Evolutionary conservation across 1,140 invertebrate species (phyloP).

Genomic region (Potamilus streckersoni): DNA sequence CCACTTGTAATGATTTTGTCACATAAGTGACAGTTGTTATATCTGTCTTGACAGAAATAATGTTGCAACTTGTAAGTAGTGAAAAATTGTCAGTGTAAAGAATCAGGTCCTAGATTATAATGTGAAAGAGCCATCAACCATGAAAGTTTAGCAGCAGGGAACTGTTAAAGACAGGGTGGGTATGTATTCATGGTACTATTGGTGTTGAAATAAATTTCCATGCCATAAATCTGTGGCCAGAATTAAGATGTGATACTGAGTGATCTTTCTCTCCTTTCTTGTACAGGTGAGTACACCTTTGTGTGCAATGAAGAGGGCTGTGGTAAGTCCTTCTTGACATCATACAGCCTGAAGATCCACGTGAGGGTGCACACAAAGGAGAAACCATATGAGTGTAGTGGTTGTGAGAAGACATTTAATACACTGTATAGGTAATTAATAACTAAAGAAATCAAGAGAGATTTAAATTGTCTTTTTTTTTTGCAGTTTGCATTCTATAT

Average conservation of each 20-base stretch:
- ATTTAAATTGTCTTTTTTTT: not conserved
- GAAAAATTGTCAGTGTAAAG: too few species aligned
- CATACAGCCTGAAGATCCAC: constrained; percentile 94
- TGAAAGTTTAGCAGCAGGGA: too few species aligned
- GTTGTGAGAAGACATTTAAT: constrained; percentile 93
- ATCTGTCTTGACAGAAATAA: too few species aligned
- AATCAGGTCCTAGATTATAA: too few species aligned
- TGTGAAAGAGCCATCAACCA: too few species aligned
- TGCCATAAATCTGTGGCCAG: not conserved
- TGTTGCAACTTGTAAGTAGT: too few species aligned
- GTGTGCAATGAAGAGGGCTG: constrained; percentile 88
- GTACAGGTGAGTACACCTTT: constrained; percentile 91
- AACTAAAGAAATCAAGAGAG: not conserved
- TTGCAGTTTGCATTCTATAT: too few species aligned
- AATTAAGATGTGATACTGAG: not conserved
- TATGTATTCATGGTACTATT: too few species aligned
- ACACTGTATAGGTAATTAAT: constrained; percentile 82
- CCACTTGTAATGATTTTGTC: too few species aligned
- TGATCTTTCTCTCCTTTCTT: constrained; percentile 50
- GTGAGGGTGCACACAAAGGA: constrained; percentile 94
- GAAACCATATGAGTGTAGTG: constrained; percentile 86
- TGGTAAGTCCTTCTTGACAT: constrained; percentile 93
- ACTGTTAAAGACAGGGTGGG: too few species aligned
- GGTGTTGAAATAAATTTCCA: too few species aligned
- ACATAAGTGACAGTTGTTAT: too few species aligned